phyloP scores from a whole-genome alignment of 1,140 invertebrate species.

The Pseudomyrmex dendroicus region DNA sequence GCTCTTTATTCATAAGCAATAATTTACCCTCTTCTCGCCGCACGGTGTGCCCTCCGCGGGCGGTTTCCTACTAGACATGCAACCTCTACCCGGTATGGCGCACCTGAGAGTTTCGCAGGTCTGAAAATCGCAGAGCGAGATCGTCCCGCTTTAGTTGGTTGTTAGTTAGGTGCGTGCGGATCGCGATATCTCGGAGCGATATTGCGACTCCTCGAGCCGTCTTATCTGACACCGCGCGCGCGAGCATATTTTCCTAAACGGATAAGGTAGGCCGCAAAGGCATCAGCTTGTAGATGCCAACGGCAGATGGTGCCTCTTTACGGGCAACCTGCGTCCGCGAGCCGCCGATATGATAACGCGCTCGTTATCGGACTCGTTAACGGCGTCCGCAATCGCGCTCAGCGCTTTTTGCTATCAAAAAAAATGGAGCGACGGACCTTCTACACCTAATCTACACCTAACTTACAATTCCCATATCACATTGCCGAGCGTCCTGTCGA shows the following conservation, averaged over 20 bases:
- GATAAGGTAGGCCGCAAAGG: conserved; percentile 69
- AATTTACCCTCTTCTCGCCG: conserved; percentile 81
- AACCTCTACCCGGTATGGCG: conserved; percentile 84
- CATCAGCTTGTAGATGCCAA: conserved; percentile 50
- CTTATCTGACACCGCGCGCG: conserved; percentile 57
- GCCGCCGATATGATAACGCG: conserved; percentile 14
- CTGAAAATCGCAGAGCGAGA: conserved; percentile 63
- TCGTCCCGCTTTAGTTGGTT: conserved; percentile 15
- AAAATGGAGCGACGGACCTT: background rate
- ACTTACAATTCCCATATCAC: conserved; percentile 60
- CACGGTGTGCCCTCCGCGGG: conserved; percentile 87
- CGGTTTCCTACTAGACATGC: conserved; percentile 84
- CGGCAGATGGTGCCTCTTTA: conserved; percentile 74
- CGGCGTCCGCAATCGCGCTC: background rate
- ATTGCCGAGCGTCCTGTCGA: conserved; percentile 59
- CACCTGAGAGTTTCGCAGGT: conserved; percentile 86
- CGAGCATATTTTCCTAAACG: conserved; percentile 59
- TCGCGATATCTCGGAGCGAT: conserved; percentile 60
- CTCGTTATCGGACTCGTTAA: conserved; percentile 34
- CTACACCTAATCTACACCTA: background rate
- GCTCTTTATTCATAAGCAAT: conserved; percentile 47
- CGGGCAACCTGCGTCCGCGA: conserved; percentile 38
- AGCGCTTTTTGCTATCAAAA: background rate
- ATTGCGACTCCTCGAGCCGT: conserved; percentile 23
- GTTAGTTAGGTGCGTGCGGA: conserved; percentile 48